Evolutionary conservation across 2,888 invertebrate genomes (phyloP).

Genomic region (Pyrochroa serraticornis): DNA sequence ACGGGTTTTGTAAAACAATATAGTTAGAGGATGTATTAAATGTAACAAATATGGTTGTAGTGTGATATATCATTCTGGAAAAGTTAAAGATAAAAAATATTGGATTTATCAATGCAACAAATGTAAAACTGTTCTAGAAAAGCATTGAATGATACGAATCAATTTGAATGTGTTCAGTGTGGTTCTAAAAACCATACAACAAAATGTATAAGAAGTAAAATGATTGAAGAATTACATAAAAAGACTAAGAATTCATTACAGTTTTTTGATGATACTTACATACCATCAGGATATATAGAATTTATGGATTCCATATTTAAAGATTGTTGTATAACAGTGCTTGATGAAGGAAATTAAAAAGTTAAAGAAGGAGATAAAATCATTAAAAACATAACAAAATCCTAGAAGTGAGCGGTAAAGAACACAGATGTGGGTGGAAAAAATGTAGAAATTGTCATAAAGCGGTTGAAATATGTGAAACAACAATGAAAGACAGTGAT

Average conservation of each 20-base stretch:
- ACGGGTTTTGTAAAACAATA: no score
- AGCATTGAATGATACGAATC: no score
- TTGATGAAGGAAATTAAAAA: constrained; percentile 1
- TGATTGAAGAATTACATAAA: constrained; percentile 9
- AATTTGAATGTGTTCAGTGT: no score
- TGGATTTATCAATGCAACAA: no score
- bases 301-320: constrained; percentile 8
- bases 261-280: constrained; percentile 5
- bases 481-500: constrained; percentile 3
- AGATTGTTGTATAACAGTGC: constrained; percentile 8
- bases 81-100: no score
- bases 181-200: no score
- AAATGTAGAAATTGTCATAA: constrained; percentile 9
- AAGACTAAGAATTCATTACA: constrained; percentile 2
- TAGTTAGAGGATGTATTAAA: no score
- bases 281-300: constrained; percentile 6
- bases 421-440: neutral
- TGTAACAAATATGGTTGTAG: no score
- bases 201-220: constrained; percentile 1
- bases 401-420: constrained; percentile 8
- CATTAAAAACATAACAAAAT: no score
- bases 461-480: constrained; percentile 1
- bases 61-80: no score
- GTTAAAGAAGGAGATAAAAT: no score
- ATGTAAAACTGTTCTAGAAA: no score